Conservation (phyloP, 1,140 invertebrate species). For the Proctacanthus coquilletti region DNA sequence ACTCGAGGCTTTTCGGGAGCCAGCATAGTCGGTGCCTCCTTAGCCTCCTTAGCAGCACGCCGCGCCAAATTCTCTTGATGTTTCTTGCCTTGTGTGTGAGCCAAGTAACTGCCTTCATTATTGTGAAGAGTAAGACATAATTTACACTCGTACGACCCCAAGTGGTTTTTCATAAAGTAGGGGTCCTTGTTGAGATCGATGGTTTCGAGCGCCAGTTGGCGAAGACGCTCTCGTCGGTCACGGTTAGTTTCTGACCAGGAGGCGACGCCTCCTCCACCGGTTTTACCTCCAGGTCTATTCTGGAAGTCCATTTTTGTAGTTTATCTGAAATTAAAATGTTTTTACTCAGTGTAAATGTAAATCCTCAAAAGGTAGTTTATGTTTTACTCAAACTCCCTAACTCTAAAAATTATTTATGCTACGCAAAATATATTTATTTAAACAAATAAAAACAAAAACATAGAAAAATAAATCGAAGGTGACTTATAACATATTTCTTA, state of each 20-base stretch:
- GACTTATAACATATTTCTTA: too few relatives aligned
- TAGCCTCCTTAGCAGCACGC: conserved; percentile 95
- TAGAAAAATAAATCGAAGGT: too few relatives aligned
- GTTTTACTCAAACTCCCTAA: too few relatives aligned
- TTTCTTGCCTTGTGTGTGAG: conserved; percentile 99
- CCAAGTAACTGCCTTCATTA: conserved; percentile 98
- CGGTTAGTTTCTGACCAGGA: conserved; percentile 97
- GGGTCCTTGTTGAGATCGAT: conserved; percentile 98
- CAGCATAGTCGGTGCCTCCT: conserved; percentile 80
- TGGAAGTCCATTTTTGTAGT: conserved; percentile 88
- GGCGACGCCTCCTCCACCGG: conserved; percentile 94
- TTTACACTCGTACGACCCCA: conserved; percentile 98
- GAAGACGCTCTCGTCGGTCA: conserved; percentile 86
- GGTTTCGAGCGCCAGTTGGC: conserved; percentile 93
- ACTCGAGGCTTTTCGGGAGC: conserved; percentile 89
- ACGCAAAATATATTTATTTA: too few relatives aligned
- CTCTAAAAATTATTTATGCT: too few relatives aligned
- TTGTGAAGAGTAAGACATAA: conserved; percentile 97
- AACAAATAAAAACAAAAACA: too few relatives aligned
- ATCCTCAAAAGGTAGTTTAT: too few relatives aligned
- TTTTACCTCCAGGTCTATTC: conserved; percentile 95
- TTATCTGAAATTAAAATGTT: too few relatives aligned
- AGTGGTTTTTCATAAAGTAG: conserved; percentile 99
- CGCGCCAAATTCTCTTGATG: conserved; percentile 98
- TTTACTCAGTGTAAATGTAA: too few relatives aligned